phyloP scores from a whole-genome alignment of 2,113 vertebrate species.

The Cyprinodon tularosa region DNA sequence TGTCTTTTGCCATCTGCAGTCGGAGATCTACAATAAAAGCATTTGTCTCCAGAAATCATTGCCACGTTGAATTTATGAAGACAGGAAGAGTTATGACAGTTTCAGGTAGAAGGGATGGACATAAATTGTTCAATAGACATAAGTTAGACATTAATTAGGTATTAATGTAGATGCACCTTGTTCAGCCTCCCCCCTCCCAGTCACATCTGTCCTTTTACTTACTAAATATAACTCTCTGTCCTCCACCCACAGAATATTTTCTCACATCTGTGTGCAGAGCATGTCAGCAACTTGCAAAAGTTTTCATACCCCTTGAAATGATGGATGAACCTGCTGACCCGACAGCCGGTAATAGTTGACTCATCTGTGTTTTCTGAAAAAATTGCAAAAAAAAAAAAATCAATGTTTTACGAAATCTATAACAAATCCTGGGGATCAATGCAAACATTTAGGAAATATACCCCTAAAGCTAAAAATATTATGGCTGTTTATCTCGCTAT shows the following conservation, averaged over 20 bases:
- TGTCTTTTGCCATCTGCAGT: not conserved
- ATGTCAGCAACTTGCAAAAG: not conserved
- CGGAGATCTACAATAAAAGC: constrained; percentile 23
- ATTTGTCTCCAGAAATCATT: constrained; percentile 11
- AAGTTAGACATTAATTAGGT: constrained; percentile 71
- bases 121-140: constrained; percentile 66
- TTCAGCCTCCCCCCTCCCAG: constrained; percentile 35
- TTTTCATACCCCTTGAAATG: not conserved
- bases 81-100: constrained; percentile 58
- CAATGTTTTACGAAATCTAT: not conserved
- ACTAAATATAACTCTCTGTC: constrained; percentile 36
- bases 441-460: not conserved
- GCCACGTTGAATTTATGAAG: constrained; percentile 48
- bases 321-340: not conserved
- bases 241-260: constrained; percentile 9
- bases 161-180: constrained; percentile 61
- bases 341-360: not conserved
- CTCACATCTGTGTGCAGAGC: constrained; percentile 7
- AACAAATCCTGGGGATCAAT: too few species aligned
- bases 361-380: not conserved
- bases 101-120: constrained; percentile 62
- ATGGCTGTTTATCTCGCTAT: not conserved
- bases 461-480: too few species aligned
- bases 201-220: constrained; percentile 46
- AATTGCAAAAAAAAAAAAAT: not conserved